Evolutionary conservation across 2,797 vertebrate genomes (phyloP).

Genomic region (Toxotes lorentzi): DNA sequence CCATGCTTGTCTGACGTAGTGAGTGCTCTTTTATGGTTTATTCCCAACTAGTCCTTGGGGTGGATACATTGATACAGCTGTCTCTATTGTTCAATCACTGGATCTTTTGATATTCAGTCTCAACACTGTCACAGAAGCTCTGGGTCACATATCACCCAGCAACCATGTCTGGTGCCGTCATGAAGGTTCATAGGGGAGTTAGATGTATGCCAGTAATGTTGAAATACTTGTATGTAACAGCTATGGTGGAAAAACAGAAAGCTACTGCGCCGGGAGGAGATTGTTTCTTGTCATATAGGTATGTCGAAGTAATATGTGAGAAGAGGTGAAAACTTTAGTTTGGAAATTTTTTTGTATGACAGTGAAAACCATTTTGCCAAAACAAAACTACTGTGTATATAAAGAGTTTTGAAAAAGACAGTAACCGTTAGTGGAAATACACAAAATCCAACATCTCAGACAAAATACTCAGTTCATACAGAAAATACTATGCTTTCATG

Average conservation of each 20-base stretch:
- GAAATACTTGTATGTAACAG: constrained; percentile 3
- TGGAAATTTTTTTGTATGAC: background rate
- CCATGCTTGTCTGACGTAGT: background rate
- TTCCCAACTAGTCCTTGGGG: constrained; percentile 24
- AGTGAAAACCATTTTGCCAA: background rate
- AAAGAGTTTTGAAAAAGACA: background rate
- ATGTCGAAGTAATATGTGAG: background rate
- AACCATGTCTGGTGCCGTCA: constrained; percentile 29
- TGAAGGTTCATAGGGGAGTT: constrained; percentile 4
- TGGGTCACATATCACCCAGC: constrained; percentile 40
- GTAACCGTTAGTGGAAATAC: background rate
- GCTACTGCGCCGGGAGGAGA: background rate
- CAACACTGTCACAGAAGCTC: constrained; percentile 19
- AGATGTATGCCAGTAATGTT: constrained; percentile 1
- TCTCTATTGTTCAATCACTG: constrained; percentile 8
- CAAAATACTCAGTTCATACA: background rate
- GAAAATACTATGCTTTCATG: background rate
- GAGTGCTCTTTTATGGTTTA: background rate
- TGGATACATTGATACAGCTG: constrained; percentile 16
- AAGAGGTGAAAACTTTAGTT: background rate
- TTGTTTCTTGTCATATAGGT: background rate
- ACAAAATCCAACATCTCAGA: background rate
- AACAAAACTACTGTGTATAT: background rate
- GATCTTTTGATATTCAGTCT: constrained; percentile 38
- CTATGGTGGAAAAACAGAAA: background rate